phyloP scores from a whole-genome alignment of 1,140 invertebrate genomes.

The Eupeodes corollae region DNA sequence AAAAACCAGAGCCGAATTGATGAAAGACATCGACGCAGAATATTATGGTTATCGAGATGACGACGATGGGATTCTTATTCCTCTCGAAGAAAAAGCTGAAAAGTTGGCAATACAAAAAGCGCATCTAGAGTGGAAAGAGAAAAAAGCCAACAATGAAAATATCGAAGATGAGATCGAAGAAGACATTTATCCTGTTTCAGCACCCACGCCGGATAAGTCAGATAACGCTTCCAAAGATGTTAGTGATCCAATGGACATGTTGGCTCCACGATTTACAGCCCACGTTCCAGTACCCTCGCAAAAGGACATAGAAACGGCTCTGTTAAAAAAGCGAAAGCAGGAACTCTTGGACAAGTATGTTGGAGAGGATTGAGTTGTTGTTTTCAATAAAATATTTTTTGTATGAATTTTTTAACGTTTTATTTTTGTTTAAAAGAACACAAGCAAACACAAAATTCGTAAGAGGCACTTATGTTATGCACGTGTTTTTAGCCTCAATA shows the following conservation, averaged over 20 bases:
- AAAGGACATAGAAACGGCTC: conserved; percentile 78
- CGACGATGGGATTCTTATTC: conserved; percentile 89
- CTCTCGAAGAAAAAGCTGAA: conserved; percentile 75
- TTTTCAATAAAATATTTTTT: no score
- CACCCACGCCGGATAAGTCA: conserved; percentile 21
- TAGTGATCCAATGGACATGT: conserved; percentile 23
- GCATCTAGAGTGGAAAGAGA: conserved; percentile 52
- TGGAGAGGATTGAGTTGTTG: conserved; percentile 1
- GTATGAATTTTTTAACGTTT: no score
- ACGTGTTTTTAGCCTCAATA: no score
- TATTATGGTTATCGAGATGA: conserved; percentile 99
- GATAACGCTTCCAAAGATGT: conserved; percentile 10
- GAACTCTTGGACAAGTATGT: conserved; percentile 72
- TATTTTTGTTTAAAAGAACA: no score
- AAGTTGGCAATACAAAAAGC: conserved; percentile 51
- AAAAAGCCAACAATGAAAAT: conserved; percentile 46
- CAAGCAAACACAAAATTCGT: no score
- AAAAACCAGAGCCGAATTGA: conserved; percentile 90
- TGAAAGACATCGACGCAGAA: conserved; percentile 96
- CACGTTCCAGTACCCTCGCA: conserved; percentile 81
- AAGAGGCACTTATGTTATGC: no score
- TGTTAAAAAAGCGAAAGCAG: conserved; percentile 77
- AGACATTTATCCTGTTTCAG: conserved; percentile 33
- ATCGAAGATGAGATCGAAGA: conserved; percentile 41
- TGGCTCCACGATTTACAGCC: conserved; percentile 54